These are phyloP conservation scores for Synanthedon formicaeformis DNA, from an alignment of 2,888 invertebrate species.

Conservation along the genomic window DNA sequence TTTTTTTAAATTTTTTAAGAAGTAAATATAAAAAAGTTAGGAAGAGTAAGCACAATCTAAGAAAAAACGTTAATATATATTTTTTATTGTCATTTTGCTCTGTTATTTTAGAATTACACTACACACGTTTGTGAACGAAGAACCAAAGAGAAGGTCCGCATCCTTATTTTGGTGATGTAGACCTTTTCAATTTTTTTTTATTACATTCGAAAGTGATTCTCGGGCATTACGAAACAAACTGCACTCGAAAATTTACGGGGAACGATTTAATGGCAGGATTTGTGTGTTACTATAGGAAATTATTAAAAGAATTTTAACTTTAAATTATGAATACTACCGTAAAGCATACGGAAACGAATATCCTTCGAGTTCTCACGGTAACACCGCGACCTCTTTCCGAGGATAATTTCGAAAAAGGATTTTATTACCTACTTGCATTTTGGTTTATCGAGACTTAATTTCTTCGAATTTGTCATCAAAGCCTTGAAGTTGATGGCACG, in stretches of 20 bases:
- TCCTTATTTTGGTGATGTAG: constrained; percentile 14
- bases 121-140: constrained; percentile 7
- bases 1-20: too few species aligned
- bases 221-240: constrained; percentile 37
- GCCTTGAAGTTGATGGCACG: neutral
- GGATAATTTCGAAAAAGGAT: neutral
- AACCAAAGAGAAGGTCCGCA: constrained; percentile 12
- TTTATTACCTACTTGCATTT: neutral
- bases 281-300: neutral
- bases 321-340: too few species aligned
- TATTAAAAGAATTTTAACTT: neutral
- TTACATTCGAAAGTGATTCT: constrained; percentile 59
- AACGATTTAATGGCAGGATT: constrained; percentile 30
- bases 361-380: neutral
- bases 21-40: too few species aligned
- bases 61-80: too few species aligned
- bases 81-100: neutral
- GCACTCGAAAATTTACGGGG: constrained; percentile 28
- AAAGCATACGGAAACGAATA: neutral
- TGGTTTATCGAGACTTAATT: neutral
- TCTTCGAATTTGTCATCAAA: neutral
- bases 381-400: constrained; percentile 1
- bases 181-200: constrained; percentile 33
- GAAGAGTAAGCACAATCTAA: too few species aligned
- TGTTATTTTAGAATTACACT: constrained; percentile 11